Evolutionary conservation across 2,797 vertebrate species (phyloP).

Genomic region (Oreochromis mossambicus): DNA sequence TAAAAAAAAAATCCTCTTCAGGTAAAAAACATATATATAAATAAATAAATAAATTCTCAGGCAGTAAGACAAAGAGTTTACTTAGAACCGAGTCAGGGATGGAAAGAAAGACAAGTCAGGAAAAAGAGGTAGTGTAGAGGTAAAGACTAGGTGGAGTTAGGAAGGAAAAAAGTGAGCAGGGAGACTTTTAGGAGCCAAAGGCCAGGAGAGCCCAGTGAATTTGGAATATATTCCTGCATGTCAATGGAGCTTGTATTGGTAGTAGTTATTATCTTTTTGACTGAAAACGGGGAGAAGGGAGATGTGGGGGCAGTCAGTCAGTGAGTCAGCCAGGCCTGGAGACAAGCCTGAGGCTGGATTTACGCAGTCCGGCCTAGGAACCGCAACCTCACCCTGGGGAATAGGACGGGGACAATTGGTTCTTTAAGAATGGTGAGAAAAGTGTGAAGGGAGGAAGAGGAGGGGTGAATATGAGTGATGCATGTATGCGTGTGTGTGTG

Average conservation of each 20-base stretch:
- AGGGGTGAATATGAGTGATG: constrained; percentile 21
- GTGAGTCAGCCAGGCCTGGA: constrained; percentile 24
- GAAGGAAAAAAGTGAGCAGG: neutral
- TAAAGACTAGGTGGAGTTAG: neutral
- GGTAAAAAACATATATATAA: neutral
- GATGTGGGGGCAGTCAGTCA: neutral
- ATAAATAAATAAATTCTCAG: neutral
- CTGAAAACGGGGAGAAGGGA: neutral
- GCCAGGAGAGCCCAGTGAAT: constrained; percentile 16
- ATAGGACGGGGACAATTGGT: constrained; percentile 50
- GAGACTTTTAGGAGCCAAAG: neutral
- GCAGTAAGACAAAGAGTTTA: constrained; percentile 5
- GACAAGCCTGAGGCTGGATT: constrained; percentile 55
- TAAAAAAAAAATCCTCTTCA: neutral
- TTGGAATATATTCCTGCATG: constrained; percentile 29
- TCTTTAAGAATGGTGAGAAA: constrained; percentile 55
- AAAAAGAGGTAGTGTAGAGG: neutral
- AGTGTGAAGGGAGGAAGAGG: constrained; percentile 12
- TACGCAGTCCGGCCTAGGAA: constrained; percentile 23
- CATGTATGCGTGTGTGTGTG: neutral
- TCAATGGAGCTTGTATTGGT: constrained; percentile 11
- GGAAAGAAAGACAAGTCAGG: neutral
- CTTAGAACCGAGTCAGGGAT: neutral
- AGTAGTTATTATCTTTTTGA: constrained; percentile 33
- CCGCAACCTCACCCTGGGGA: constrained; percentile 52